Evolutionary conservation across 2,888 invertebrate species (phyloP).

Genomic region (Nycteola revayana): DNA sequence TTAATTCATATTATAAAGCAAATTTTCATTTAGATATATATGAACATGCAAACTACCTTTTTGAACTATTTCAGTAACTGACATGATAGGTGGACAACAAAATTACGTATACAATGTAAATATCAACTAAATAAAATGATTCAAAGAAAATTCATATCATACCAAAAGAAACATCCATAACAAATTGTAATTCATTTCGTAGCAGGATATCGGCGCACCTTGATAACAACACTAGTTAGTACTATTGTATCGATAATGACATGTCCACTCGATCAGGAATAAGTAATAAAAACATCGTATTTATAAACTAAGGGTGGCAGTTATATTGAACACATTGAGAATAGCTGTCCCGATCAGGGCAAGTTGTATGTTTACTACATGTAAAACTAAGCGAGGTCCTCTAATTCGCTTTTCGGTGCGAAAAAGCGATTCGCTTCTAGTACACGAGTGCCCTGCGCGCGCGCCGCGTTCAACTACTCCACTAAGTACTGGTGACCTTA

Average conservation of each 20-base stretch:
- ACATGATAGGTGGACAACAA: no score
- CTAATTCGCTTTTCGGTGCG: constrained; percentile 53
- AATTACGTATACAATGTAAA: no score
- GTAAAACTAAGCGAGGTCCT: constrained; percentile 73
- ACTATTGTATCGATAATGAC: constrained; percentile 76
- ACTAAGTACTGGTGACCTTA: constrained; percentile 70
- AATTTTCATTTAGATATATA: no score
- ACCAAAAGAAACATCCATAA: constrained; percentile 71
- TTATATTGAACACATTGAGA: constrained; percentile 30
- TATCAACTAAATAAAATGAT: no score
- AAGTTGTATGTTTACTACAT: constrained; percentile 44
- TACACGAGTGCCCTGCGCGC: constrained; percentile 76
- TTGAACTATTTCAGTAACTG: no score
- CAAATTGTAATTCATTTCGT: constrained; percentile 70
- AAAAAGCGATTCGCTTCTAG: constrained; percentile 74
- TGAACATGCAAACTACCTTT: no score
- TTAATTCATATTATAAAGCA: no score
- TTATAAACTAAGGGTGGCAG: constrained; percentile 15
- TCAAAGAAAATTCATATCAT: constrained; percentile 34
- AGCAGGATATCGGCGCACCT: constrained; percentile 49
- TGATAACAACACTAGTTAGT: constrained; percentile 45
- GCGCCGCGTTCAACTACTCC: constrained; percentile 69
- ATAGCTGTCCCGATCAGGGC: constrained; percentile 30
- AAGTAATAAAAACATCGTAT: constrained; percentile 61
- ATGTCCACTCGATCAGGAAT: constrained; percentile 69